A percentile compares a stretch with the other conserved stretches of the same genome.
phyloP scores from a whole-genome alignment of 2,888 invertebrate species.

The Cartodere bifasciata region DNA sequence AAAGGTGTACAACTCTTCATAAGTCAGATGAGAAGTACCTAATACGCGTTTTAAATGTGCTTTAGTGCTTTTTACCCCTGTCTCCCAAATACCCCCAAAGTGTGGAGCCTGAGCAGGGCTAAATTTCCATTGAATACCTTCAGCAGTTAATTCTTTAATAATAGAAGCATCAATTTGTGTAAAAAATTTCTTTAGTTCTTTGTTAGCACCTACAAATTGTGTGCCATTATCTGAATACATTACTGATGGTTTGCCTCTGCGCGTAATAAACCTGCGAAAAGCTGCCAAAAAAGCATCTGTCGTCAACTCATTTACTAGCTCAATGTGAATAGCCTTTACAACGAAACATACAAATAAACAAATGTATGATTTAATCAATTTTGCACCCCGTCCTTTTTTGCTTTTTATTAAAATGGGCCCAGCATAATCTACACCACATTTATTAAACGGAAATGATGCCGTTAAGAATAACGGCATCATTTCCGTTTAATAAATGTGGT shows the following conservation, averaged over 20 bases:
- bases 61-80: slow-evolving; percentile 20
- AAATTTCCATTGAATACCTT: slow-evolving; percentile 20
- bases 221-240: slow-evolving; percentile 11
- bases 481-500: too few species aligned
- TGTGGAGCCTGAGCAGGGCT: slow-evolving; percentile 20
- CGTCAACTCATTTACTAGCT: slow-evolving; percentile 10
- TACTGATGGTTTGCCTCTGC: slow-evolving; percentile 9
- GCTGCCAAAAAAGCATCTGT: slow-evolving; percentile 10
- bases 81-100: slow-evolving; percentile 23
- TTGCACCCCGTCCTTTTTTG: slow-evolving; percentile 7
- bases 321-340: slow-evolving; percentile 12
- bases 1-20: slow-evolving; percentile 18
- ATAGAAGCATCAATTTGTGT: not conserved
- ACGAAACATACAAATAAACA: slow-evolving; percentile 10
- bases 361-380: slow-evolving; percentile 8
- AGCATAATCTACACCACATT: slow-evolving; percentile 10
- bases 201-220: slow-evolving; percentile 11
- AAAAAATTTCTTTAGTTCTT: slow-evolving; percentile 10
- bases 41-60: slow-evolving; percentile 18
- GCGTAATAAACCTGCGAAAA: slow-evolving; percentile 11
- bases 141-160: slow-evolving; percentile 7
- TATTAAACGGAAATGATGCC: slow-evolving; percentile 10
- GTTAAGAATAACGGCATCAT: too few species aligned
- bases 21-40: slow-evolving; percentile 14
- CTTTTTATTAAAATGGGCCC: slow-evolving; percentile 9